A percentile compares a stretch with the other conserved stretches of the same genome.
Conservation (phyloP, 2,113 vertebrate species). For the Raja brachyura region DNA sequence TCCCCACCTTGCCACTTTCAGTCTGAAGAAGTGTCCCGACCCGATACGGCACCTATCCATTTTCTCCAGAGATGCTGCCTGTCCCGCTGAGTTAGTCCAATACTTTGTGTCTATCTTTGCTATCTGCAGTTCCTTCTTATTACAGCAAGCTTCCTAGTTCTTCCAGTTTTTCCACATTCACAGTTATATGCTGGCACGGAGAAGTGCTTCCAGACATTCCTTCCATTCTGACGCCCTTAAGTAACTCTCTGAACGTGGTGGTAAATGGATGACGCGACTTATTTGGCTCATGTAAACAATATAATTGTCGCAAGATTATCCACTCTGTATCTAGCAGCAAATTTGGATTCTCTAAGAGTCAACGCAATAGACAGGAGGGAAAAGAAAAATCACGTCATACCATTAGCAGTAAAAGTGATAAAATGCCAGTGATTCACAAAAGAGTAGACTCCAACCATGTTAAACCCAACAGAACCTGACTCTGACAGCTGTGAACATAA, state of each 20-base stretch:
- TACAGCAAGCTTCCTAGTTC: background rate
- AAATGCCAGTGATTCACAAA: background rate
- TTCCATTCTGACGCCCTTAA: background rate
- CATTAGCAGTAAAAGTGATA: background rate
- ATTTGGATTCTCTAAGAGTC: background rate
- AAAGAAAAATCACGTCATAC: background rate
- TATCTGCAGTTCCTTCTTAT: too few species aligned
- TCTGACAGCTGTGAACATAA: too few species aligned
- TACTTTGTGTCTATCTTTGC: too few species aligned
- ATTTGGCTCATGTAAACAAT: conserved; percentile 26
- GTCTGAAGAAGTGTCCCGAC: too few species aligned
- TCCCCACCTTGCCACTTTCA: too few species aligned
- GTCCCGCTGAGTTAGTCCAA: too few species aligned
- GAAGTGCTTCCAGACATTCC: background rate
- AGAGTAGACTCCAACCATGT: background rate
- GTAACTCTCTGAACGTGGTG: background rate
- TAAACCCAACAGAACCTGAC: background rate
- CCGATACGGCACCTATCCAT: too few species aligned
- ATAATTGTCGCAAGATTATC: background rate
- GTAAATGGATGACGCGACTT: conserved; percentile 7
- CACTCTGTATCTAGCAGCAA: background rate
- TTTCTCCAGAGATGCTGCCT: too few species aligned
- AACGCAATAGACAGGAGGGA: background rate
- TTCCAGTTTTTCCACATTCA: background rate
- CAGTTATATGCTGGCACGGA: background rate